A percentile compares a stretch with the other conserved stretches of the same genome.
phyloP scores from a whole-genome alignment of 2,797 vertebrate species.

The Chromis chromis region DNA sequence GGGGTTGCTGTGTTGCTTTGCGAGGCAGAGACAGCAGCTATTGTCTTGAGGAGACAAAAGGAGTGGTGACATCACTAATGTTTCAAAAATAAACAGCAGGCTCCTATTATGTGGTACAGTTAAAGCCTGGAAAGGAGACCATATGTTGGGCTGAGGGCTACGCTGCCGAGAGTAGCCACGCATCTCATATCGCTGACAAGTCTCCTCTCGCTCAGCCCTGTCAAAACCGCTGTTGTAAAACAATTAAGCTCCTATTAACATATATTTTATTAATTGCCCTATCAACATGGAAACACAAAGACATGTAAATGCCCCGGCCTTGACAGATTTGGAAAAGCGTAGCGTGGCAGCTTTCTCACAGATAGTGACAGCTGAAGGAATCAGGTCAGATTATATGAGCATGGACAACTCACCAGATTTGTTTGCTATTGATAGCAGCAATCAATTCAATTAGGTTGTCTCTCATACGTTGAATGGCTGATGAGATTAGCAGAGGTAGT shows the following conservation, averaged over 20 bases:
- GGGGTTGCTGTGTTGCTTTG: conserved; percentile 47
- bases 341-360: conserved; percentile 94
- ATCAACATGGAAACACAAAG: conserved; percentile 83
- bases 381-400: conserved; percentile 97
- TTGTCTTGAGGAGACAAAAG: conserved; percentile 84
- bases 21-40: conserved; percentile 68
- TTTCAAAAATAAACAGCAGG: conserved; percentile 81
- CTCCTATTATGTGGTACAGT: conserved; percentile 78
- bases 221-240: conserved; percentile 82
- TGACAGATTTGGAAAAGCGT: conserved; percentile 84
- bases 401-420: conserved; percentile 88
- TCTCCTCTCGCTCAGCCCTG: conserved; percentile 74
- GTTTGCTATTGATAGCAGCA: conserved; percentile 95
- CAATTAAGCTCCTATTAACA: conserved; percentile 91
- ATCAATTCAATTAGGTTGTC: conserved; percentile 83
- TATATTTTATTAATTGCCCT: conserved; percentile 95
- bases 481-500: conserved; percentile 69
- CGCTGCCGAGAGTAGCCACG: conserved; percentile 67
- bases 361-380: conserved; percentile 94
- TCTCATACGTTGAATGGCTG: conserved; percentile 69
- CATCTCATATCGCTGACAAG: conserved; percentile 77
- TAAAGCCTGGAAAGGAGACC: conserved; percentile 82
- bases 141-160: conserved; percentile 84
- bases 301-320: conserved; percentile 81
- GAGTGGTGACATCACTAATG: conserved; percentile 79